These are phyloP conservation scores for Polydrusus pterygomalis DNA, from an alignment of 2,888 invertebrate genomes.

Conservation along the genomic window DNA sequence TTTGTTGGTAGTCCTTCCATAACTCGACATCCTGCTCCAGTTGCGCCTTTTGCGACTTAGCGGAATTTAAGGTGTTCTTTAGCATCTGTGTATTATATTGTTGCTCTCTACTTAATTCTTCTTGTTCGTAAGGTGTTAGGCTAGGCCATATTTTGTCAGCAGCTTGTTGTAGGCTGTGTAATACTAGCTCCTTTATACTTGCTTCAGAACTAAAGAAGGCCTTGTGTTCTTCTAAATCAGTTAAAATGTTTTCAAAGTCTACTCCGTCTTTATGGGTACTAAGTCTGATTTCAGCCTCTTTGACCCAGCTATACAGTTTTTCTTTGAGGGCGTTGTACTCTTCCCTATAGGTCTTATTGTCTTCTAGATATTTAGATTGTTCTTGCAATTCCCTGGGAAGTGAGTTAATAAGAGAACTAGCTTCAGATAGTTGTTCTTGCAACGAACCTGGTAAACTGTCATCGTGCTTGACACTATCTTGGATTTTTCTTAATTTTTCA, in stretches of 20 bases:
- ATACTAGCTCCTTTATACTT: constrained; percentile 85
- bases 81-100: constrained; percentile 87
- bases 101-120: constrained; percentile 87
- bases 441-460: constrained; percentile 87
- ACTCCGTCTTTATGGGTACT: constrained; percentile 88
- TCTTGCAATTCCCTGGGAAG: constrained; percentile 88
- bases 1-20: constrained; percentile 89
- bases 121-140: constrained; percentile 85
- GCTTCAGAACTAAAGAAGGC: constrained; percentile 88
- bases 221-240: constrained; percentile 91
- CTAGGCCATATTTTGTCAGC: constrained; percentile 94
- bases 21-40: constrained; percentile 88
- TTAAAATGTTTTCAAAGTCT: constrained; percentile 89
- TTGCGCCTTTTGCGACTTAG: constrained; percentile 85
- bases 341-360: constrained; percentile 84
- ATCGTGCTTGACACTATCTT: constrained; percentile 82
- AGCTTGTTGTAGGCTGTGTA: constrained; percentile 87
- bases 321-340: constrained; percentile 86
- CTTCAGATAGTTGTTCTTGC: constrained; percentile 89
- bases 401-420: constrained; percentile 84
- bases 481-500: constrained; percentile 77
- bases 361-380: constrained; percentile 85
- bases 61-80: constrained; percentile 88
- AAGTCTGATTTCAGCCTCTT: constrained; percentile 86
- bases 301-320: constrained; percentile 88